A percentile compares a stretch with the other conserved stretches of the same genome.
Conservation (phyloP, 2,797 vertebrate species). For the Selene dorsalis region DNA sequence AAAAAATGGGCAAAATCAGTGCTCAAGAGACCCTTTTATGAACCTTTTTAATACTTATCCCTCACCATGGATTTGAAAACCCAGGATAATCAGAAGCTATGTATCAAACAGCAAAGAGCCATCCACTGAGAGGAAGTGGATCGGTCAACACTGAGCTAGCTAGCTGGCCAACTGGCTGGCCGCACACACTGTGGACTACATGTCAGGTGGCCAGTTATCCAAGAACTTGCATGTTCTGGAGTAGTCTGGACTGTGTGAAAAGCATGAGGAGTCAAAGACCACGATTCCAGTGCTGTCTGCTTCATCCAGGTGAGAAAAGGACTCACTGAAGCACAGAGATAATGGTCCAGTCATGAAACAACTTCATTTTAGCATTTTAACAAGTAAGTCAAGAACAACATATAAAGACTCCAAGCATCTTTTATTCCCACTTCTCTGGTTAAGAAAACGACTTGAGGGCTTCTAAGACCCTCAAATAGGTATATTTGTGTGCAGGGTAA, state of each 20-base stretch:
- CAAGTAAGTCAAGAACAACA: neutral
- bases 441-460: conserved; percentile 16
- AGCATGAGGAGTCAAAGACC: neutral
- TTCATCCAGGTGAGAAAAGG: neutral
- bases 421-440: neutral
- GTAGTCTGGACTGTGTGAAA: neutral
- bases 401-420: neutral
- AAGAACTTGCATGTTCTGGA: neutral
- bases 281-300: neutral
- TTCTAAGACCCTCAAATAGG: neutral
- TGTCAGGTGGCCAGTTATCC: neutral
- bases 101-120: conserved; percentile 39
- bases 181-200: neutral
- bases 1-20: neutral
- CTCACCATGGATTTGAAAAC: conserved; percentile 23
- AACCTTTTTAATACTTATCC: conserved; percentile 23
- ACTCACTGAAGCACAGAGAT: neutral
- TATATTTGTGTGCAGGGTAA: neutral
- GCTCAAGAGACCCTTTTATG: neutral
- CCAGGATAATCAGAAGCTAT: conserved; percentile 38
- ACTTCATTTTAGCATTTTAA: neutral
- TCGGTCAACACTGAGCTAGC: conserved; percentile 31
- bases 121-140: conserved; percentile 20
- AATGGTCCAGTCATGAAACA: neutral
- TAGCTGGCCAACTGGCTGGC: too few species aligned